phyloP scores from a whole-genome alignment of 2,797 vertebrate genomes.

The Characodon lateralis region DNA sequence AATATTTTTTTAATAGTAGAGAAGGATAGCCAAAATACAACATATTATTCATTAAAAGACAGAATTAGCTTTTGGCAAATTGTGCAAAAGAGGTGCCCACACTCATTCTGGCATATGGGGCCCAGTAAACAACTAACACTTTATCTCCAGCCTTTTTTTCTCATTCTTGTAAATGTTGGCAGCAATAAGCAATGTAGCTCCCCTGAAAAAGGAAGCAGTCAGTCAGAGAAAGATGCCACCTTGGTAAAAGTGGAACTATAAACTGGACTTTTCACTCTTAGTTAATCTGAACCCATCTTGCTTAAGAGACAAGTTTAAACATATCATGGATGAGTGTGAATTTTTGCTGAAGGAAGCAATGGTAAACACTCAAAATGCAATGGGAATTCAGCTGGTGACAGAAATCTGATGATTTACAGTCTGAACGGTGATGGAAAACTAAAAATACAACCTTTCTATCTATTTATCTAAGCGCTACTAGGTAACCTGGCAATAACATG shows the following conservation, averaged over 20 bases:
- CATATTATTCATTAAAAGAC: background rate
- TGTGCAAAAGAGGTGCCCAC: background rate
- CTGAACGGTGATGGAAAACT: no score
- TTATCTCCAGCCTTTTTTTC: background rate
- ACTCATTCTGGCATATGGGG: background rate
- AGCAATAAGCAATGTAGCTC: background rate
- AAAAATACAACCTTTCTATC: background rate
- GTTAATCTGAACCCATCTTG: background rate
- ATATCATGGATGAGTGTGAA: background rate
- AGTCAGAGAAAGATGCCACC: no score
- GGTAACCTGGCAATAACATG: background rate
- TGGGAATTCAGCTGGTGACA: background rate
- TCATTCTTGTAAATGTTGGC: background rate
- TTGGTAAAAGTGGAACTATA: background rate
- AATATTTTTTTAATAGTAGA: background rate
- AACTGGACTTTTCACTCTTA: background rate
- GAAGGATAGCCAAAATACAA: background rate
- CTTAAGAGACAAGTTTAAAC: background rate
- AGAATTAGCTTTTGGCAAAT: background rate
- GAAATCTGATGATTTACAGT: background rate
- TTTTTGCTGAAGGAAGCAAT: background rate
- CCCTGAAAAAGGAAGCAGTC: background rate
- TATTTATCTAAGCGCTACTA: background rate
- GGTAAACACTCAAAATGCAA: background rate
- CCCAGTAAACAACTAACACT: background rate